Evolutionary conservation across 2,888 invertebrate genomes (phyloP), one percentile per base, ranked within the genome.

Genomic region (Cantharis nigra): DNA sequence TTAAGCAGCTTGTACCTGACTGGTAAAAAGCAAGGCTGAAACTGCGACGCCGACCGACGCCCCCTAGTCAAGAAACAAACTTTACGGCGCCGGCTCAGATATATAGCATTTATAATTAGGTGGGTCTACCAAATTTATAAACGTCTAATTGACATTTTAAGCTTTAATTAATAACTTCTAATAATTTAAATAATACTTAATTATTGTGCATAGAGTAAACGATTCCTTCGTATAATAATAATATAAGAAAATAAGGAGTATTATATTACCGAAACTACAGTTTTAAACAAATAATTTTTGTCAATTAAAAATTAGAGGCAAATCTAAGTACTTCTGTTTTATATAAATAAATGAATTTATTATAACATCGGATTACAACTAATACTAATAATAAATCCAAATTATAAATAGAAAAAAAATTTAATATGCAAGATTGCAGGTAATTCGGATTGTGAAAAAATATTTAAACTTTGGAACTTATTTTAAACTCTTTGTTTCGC

Each of bases 81-180:
- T 81, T 82, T 79, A 81, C 82, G 80, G 83, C 82, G 83, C 82
- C 82, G 81, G 82, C 80, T 81, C 81, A 81, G 76, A 78, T 67
- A 74, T 76, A 76, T 74, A 30, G 74, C 70, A 76, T 78, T 78
- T 74, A 78, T 80, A 82, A 74, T 80, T 76, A 72, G 70, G 79
- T 81, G 70, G 63, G 74, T 74, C 72, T 72, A 75, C 72, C 49
- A 20, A n/a, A 14, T 69, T 67, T 62, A 28, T 10, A n/a, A 73
- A 74, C 74, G 69, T 69, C 74, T 74, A 69, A 74, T 69, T 69
- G 63, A 14, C 69, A 74, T 63, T 26, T 70, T 67, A 67, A 67
- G 65, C 65, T 23, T 67, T 67, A 67, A 67, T 18, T 67, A 26
- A 26, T 26, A 67, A 23, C 65, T 11, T 67, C 49, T 49, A 49